Percentiles rank a stretch among this genome's conserved stretches.
phyloP scores from a whole-genome alignment of 2,888 invertebrate species.

The Leptopterna dolabrata region DNA sequence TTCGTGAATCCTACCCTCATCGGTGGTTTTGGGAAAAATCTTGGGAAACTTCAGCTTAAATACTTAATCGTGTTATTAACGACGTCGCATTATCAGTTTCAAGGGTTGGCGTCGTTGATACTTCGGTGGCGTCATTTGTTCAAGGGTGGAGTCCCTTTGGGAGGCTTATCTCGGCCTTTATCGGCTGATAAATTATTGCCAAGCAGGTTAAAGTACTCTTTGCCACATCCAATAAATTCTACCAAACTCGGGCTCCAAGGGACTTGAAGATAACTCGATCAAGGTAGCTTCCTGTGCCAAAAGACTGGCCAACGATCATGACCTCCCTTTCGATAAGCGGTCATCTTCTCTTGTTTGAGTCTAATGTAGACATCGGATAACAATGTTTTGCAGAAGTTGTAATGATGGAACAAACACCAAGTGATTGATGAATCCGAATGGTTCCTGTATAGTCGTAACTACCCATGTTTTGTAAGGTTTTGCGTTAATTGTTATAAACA shows the following conservation, averaged over 20 bases:
- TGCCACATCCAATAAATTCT: constrained; percentile 33
- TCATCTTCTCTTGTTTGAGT: neutral
- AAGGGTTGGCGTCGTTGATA: neutral
- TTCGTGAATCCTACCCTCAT: neutral
- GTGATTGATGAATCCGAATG: too few relatives aligned
- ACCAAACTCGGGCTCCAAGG: neutral
- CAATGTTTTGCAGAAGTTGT: too few relatives aligned
- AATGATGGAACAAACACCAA: too few relatives aligned
- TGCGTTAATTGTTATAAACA: too few relatives aligned
- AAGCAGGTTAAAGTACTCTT: constrained; percentile 22
- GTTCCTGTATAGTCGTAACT: too few relatives aligned
- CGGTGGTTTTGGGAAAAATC: neutral
- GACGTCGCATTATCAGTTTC: constrained; percentile 19
- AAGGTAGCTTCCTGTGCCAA: constrained; percentile 44
- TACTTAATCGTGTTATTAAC: constrained; percentile 15
- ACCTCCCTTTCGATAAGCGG: neutral
- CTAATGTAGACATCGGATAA: too few relatives aligned
- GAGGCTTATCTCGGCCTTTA: constrained; percentile 35
- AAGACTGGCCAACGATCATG: constrained; percentile 10
- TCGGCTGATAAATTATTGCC: constrained; percentile 35
- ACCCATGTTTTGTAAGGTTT: too few relatives aligned
- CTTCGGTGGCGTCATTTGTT: constrained; percentile 34
- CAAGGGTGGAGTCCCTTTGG: constrained; percentile 7
- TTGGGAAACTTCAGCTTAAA: neutral
- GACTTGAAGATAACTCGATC: constrained; percentile 47